Base-by-base conservation (phyloP, 2,888 invertebrate species). In the Plemyria rubiginata region DNA sequence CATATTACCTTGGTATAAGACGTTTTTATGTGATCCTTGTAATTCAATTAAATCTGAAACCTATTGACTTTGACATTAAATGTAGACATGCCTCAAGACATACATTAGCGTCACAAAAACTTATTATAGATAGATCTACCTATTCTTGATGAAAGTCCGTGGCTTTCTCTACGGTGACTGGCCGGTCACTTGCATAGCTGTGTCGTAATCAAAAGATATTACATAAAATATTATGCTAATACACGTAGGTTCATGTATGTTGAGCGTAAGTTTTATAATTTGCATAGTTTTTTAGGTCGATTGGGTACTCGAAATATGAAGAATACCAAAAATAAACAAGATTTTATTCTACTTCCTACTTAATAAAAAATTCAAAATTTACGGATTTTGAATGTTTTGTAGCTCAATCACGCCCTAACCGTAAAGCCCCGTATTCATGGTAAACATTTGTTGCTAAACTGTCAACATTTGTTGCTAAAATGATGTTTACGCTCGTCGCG, bases 151-250 rank as follows among this genome's bases (percentile, higher is more conserved):
- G 74, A 73, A 72, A 73, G 74, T 68, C 67, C 65, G 64, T 54
- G 62, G 65, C 76, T 75, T 75, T 75, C 76, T 69, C 75, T 60
- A 51, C 50, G 59, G 54, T 29, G 61, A 65, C 22, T 48, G 41
- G 11, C 52, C 58, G 46, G 57, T 32, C 59, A 59, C 29, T 40
- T 15, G 16, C 40, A 49, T 56, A 41, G 32, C 13, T 40, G 62
- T 54, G 65, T 50, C 50, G 53, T 60, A 41, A 67, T 54, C 32
- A n/a, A 15, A 41, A 54, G 63, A 60, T 61, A 61, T 63, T 50
- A 65, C 64, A 45, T 45, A 45, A 45, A 16, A 45, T 16, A 45
- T 16, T 16, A 45, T 45, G 45, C 4, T 9, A 45, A 45, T 16
- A 45, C 9, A 15, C 11, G 11, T 43, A 45, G 2, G n/a, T n/a